Evolutionary conservation across 2,113 vertebrate genomes (phyloP), one percentile per base, ranked within the genome.

Genomic region (Promerops cafer): DNA sequence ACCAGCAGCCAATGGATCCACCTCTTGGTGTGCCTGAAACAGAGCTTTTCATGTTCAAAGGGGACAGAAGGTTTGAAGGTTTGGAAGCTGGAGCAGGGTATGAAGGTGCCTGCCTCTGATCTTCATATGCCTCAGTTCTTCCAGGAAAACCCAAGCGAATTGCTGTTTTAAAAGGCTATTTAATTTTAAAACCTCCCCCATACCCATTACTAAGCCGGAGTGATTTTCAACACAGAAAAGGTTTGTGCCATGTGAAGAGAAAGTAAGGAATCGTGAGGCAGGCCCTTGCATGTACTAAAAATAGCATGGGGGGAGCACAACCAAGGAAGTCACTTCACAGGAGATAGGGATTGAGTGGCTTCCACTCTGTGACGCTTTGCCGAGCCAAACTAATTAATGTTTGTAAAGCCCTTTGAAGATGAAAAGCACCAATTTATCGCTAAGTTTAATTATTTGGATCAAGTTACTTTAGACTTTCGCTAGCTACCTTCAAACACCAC

Each of bases 31-130:
- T 19, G 89, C 90, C 97, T 79, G 57, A 66, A 87, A 88, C 45
- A n/a, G 91, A 92, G 78, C 97, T 98, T 98, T 97, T 98, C 94
- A 98, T 98, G 97, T 98, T 98, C 98, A 98, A 98, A 98, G 96
- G 68, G 91, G 69, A 76, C 2, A 3, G 89, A 49, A 84, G 92
- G 89, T 96, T 97, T 98, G 97, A 98, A 98, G 97, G 87, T 93
- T 95, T 74, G 87, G 96, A 95, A 79, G 85, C 91, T 94, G 83
- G 83, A 0, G 0, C 85, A 42, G 47, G 45, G 87, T 92, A 68
- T 53, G 90, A 95, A 94, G 96, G 95, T 92, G 76, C 79, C 69
- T 87, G 79, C 59, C 64, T 98, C 95, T 98, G 97, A 98, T 98
- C 97, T 98, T 96, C 94, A 39, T 61, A 95, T 88, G 83, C 84